A percentile compares a stretch with the other conserved stretches of the same genome.
Conservation (phyloP, 30 jellyfish, hydroid and myxozoan genomes). For the Mastigias papua region DNA sequence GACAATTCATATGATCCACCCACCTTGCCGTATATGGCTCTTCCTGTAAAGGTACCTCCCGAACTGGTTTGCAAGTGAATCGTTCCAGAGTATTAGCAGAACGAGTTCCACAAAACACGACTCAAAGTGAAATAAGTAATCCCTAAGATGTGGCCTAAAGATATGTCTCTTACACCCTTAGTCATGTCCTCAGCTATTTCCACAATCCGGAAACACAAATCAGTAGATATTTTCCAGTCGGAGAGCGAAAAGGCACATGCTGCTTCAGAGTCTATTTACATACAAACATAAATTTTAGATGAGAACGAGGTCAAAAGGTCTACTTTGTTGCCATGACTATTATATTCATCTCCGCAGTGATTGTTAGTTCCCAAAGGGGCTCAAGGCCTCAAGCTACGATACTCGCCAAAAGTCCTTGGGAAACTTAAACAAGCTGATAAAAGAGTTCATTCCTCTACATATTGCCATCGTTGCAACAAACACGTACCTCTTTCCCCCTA, state of each 20-base stretch:
- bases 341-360: not conserved
- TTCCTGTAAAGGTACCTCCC: slow-evolving; percentile 29
- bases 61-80: not conserved
- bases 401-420: too few relatives aligned
- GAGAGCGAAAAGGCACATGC: not conserved
- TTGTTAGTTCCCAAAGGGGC: too few relatives aligned
- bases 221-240: not conserved
- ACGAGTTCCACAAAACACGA: too few relatives aligned
- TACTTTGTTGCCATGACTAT: not conserved
- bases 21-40: slow-evolving; percentile 68
- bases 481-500: too few relatives aligned
- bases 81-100: not conserved
- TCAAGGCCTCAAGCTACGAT: too few relatives aligned
- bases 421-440: too few relatives aligned
- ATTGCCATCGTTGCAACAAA: too few relatives aligned
- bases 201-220: not conserved
- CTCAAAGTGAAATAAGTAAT: too few relatives aligned
- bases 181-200: too few relatives aligned
- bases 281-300: not conserved
- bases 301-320: slow-evolving; percentile 12
- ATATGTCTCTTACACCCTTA: too few relatives aligned
- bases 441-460: too few relatives aligned
- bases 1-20: slow-evolving; percentile 28
- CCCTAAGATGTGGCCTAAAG: too few relatives aligned
- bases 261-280: not conserved